phyloP scores from a whole-genome alignment of 2,888 invertebrate species.

The Drosophila mulleri region DNA sequence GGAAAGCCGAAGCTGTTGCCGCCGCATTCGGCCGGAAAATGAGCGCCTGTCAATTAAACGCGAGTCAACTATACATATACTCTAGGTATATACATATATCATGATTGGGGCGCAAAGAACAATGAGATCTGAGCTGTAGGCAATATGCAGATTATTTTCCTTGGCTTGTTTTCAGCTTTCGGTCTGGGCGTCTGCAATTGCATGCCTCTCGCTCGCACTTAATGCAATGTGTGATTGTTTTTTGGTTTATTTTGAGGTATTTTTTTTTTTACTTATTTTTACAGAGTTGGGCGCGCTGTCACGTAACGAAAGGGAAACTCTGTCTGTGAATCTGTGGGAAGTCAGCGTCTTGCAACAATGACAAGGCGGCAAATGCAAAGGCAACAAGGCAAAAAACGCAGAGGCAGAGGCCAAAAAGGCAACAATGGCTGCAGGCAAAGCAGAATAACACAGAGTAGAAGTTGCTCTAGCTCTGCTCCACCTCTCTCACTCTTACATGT shows the following conservation, averaged over 20 bases:
- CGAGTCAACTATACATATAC: neutral
- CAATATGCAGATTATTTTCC: conserved; percentile 67
- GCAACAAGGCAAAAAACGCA: conserved; percentile 35
- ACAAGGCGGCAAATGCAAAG: conserved; percentile 59
- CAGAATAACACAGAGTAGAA: conserved; percentile 63
- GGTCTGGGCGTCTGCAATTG: conserved; percentile 35
- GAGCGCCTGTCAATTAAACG: conserved; percentile 67
- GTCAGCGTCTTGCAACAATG: conserved; percentile 72
- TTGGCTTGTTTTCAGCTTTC: conserved; percentile 33
- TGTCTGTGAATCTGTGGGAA: conserved; percentile 69
- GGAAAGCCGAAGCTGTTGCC: conserved; percentile 47
- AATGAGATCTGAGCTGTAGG: conserved; percentile 63
- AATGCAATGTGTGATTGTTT: conserved; percentile 59
- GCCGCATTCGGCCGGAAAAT: conserved; percentile 70
- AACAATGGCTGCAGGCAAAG: conserved; percentile 48
- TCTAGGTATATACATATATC: conserved; percentile 26
- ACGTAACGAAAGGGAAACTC: conserved; percentile 78
- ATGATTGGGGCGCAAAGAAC: conserved; percentile 63
- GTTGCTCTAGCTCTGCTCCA: conserved; percentile 19
- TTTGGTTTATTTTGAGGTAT: conserved; percentile 8
- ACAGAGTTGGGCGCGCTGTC: conserved; percentile 65
- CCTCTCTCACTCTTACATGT: conserved; percentile 25
- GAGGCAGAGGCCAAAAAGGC: conserved; percentile 21
- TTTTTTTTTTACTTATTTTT: conserved; percentile 9
- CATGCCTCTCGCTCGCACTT: conserved; percentile 21